These are phyloP conservation scores for Caenorhabditis tropicalis DNA, from an alignment of 1,140 invertebrate genomes.

Conservation along the genomic window DNA sequence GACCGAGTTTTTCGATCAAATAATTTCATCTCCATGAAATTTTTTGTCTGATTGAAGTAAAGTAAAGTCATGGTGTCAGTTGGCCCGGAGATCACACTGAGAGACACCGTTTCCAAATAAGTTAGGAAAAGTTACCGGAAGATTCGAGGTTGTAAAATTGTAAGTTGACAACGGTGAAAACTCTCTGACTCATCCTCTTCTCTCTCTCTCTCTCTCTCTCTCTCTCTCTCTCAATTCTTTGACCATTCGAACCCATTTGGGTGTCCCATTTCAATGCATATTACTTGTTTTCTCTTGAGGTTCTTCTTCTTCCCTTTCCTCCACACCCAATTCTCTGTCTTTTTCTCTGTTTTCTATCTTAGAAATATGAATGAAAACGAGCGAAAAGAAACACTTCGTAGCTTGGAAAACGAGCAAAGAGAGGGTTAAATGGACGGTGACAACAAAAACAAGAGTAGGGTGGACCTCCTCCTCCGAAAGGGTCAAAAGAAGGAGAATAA, in stretches of 20 bases:
- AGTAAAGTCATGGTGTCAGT: too few species aligned
- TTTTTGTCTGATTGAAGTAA: too few species aligned
- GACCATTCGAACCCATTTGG: slow-evolving; percentile 24
- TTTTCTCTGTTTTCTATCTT: neutral
- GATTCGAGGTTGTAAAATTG: too few species aligned
- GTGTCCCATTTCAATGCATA: slow-evolving; percentile 43
- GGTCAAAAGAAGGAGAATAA: neutral
- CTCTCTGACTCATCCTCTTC: neutral
- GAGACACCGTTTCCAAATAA: too few species aligned
- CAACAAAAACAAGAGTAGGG: neutral
- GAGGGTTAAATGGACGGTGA: neutral
- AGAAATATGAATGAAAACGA: slow-evolving; percentile 41
- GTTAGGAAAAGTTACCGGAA: too few species aligned
- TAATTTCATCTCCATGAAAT: too few species aligned
- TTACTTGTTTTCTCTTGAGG: neutral
- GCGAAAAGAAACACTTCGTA: slow-evolving; percentile 23
- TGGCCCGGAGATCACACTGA: too few species aligned
- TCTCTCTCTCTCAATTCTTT: too few species aligned
- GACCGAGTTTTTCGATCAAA: too few species aligned
- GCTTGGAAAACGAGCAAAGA: neutral
- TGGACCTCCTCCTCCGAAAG: too few species aligned
- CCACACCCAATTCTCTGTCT: neutral
- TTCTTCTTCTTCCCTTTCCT: neutral
- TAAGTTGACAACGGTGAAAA: too few species aligned
- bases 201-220: too few species aligned